A percentile compares a stretch with the other conserved stretches of the same genome.
These are phyloP conservation scores for Ophiodon elongatus DNA, from an alignment of 2,113 vertebrate species.

Conservation along the genomic window DNA sequence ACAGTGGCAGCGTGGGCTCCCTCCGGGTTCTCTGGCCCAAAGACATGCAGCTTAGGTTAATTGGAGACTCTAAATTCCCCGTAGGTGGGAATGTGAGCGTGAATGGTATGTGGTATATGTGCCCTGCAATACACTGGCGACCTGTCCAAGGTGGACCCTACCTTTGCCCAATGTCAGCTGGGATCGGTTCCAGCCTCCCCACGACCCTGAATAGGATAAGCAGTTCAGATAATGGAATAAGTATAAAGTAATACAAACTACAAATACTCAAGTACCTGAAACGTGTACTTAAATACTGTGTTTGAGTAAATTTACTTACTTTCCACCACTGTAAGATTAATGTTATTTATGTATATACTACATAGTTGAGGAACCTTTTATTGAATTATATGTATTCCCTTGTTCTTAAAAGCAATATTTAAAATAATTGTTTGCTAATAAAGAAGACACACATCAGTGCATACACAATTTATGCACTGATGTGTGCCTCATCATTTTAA, in stretches of 20 bases:
- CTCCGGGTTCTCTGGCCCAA: too few species aligned
- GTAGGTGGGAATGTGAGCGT: too few species aligned
- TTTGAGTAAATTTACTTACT: neutral
- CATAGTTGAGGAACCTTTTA: neutral
- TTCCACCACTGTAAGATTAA: neutral
- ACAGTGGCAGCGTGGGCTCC: too few species aligned
- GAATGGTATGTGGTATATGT: too few species aligned
- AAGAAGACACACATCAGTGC: conserved; percentile 6
- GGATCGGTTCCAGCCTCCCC: too few species aligned
- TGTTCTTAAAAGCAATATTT: neutral
- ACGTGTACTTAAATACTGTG: neutral
- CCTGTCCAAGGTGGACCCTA: too few species aligned
- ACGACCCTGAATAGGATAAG: too few species aligned
- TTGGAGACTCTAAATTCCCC: too few species aligned
- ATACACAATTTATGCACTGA: conserved; percentile 19
- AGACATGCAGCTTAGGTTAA: too few species aligned
- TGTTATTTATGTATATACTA: neutral
- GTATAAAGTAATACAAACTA: neutral
- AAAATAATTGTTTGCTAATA: neutral
- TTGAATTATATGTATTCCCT: neutral
- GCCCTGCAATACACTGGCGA: too few species aligned
- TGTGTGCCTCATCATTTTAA: conserved; percentile 45
- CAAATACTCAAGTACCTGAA: neutral
- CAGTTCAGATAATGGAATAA: neutral
- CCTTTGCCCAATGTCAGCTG: too few species aligned